phyloP scores from a whole-genome alignment of 1,140 invertebrate genomes.

The Artemia franciscana region DNA sequence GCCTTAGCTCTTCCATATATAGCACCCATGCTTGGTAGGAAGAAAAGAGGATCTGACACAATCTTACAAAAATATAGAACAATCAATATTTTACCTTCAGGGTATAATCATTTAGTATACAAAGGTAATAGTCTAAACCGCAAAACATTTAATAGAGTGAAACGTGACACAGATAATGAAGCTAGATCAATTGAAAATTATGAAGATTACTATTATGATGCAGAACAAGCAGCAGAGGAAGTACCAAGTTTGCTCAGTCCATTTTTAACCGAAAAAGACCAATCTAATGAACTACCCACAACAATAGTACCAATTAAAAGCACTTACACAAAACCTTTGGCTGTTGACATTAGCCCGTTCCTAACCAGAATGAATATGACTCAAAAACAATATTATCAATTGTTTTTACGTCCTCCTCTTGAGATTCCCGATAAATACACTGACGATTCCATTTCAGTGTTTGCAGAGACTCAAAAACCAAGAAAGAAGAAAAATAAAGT shows the following conservation, averaged over 20 bases:
- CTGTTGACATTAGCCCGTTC: background rate
- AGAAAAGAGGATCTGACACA: background rate
- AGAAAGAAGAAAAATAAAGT: too few relatives aligned
- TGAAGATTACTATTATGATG: background rate
- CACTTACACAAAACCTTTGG: background rate
- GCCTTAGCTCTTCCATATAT: conserved; percentile 5
- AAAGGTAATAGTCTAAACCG: background rate
- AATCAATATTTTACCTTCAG: background rate
- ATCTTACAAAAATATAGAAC: background rate
- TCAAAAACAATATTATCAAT: background rate
- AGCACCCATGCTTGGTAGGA: conserved; percentile 1
- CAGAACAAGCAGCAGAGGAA: background rate
- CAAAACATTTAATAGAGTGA: background rate
- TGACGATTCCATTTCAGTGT: background rate
- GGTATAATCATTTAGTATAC: background rate
- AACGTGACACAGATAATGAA: background rate
- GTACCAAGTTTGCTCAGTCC: background rate
- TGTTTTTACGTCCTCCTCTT: background rate
- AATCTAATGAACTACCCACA: background rate
- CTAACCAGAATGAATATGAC: background rate
- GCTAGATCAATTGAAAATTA: background rate
- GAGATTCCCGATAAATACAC: background rate
- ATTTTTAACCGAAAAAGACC: background rate
- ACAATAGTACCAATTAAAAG: background rate
- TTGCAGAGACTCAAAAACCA: too few relatives aligned